These are phyloP conservation scores for Limanda limanda DNA, from an alignment of 2,113 vertebrate species.

Conservation along the genomic window DNA sequence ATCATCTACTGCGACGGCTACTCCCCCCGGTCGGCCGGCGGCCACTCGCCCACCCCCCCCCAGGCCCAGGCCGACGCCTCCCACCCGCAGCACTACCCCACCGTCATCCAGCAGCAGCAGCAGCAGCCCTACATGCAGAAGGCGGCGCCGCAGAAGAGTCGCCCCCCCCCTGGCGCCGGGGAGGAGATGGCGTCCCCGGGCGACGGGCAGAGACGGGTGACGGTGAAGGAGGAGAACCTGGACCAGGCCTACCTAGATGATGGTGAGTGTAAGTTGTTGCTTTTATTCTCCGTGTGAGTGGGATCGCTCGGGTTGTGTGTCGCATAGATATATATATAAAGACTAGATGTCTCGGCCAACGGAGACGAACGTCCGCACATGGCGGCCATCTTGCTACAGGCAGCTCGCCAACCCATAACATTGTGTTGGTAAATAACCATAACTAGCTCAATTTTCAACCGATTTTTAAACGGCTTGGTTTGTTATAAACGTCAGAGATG, in stretches of 20 bases:
- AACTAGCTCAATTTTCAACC: too few relatives aligned
- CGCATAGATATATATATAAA: too few relatives aligned
- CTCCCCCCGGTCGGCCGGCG: slow-evolving; percentile 44
- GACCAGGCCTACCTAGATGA: slow-evolving; percentile 98
- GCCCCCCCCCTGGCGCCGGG: slow-evolving; percentile 53
- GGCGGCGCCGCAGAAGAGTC: slow-evolving; percentile 68
- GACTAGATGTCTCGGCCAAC: too few relatives aligned
- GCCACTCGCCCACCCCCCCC: slow-evolving; percentile 75
- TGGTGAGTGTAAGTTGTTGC: slow-evolving; percentile 85
- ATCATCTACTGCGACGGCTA: slow-evolving; percentile 94
- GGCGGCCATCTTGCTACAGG: too few relatives aligned
- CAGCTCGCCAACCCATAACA: too few relatives aligned
- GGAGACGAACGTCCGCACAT: too few relatives aligned
- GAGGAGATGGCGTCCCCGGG: slow-evolving; percentile 79
- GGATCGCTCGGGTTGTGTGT: neutral
- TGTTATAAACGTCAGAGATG: too few relatives aligned
- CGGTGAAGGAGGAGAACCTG: slow-evolving; percentile 96
- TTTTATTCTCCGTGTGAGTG: slow-evolving; percentile 50
- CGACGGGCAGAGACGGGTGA: slow-evolving; percentile 84
- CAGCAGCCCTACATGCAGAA: slow-evolving; percentile 80
- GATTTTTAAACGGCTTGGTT: too few relatives aligned
- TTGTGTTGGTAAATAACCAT: too few relatives aligned
- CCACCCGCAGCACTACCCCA: slow-evolving; percentile 87
- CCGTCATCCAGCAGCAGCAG: slow-evolving; percentile 96
- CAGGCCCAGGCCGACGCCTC: slow-evolving; percentile 43